Conservation (phyloP, 2,888 invertebrate genomes). For the Sepioteuthis lessoniana region DNA sequence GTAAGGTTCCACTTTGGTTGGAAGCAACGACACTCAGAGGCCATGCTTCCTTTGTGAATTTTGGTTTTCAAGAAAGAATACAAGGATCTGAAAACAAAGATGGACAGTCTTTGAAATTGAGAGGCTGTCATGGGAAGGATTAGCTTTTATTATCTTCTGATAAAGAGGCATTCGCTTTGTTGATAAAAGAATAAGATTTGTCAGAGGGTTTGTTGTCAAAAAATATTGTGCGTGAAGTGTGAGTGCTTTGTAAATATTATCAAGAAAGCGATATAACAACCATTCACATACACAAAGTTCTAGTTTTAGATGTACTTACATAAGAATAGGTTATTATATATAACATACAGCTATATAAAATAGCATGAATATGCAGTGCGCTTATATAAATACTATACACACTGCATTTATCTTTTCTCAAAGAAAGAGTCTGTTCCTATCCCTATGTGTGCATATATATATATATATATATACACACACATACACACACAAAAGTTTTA, state of each 20-base stretch:
- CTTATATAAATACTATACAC: neutral
- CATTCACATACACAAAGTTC: neutral
- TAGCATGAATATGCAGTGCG: too few relatives aligned
- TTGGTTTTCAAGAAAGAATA: neutral
- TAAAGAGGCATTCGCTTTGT: slow-evolving; percentile 23
- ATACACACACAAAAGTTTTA: too few relatives aligned
- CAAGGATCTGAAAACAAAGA: slow-evolving; percentile 1
- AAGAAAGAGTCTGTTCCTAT: neutral
- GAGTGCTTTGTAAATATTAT: neutral
- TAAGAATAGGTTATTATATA: too few relatives aligned
- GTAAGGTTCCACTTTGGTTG: neutral
- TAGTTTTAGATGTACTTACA: too few relatives aligned
- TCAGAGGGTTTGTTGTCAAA: neutral
- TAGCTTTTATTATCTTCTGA: slow-evolving; percentile 1
- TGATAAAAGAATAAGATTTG: neutral
- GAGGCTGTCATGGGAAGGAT: neutral
- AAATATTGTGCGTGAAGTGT: neutral
- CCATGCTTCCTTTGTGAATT: neutral
- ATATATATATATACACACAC: neutral
- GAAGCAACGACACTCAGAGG: neutral
- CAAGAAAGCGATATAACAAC: neutral
- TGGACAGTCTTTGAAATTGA: neutral
- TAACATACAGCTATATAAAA: too few relatives aligned
- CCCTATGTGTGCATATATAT: neutral
- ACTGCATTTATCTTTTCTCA: neutral